Conservation (phyloP, 1,140 invertebrate genomes). For the Cyrtorhinus lividipennis region DNA sequence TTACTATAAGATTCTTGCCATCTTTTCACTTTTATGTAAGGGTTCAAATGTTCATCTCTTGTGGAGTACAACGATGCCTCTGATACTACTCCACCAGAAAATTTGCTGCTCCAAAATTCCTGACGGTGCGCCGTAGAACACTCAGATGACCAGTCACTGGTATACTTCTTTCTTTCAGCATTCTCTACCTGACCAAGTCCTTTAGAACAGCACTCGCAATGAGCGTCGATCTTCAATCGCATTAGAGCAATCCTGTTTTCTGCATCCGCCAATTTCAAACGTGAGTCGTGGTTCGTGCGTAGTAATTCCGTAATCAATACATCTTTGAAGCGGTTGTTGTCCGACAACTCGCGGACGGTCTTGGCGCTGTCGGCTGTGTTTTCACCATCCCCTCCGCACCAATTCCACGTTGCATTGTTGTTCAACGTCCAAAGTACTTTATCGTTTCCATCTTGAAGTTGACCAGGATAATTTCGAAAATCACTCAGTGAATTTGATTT, state of each 20-base stretch:
- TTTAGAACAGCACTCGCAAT: slow-evolving; percentile 8
- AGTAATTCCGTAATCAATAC: neutral
- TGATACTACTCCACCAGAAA: neutral
- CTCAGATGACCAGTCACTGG: neutral
- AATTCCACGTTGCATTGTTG: no score
- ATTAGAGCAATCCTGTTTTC: slow-evolving; percentile 7
- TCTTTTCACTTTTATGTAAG: neutral
- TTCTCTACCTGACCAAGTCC: neutral
- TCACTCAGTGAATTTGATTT: no score
- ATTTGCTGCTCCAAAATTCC: neutral
- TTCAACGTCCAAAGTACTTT: no score
- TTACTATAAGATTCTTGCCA: neutral
- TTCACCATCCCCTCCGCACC: neutral
- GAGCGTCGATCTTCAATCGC: neutral
- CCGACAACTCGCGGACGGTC: neutral
- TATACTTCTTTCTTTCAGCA: neutral
- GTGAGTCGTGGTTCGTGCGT: neutral
- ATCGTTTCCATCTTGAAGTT: no score
- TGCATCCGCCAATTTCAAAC: neutral
- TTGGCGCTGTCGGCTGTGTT: no score
- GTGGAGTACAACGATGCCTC: neutral
- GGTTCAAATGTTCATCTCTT: neutral
- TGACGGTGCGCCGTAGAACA: neutral
- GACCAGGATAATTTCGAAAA: no score
- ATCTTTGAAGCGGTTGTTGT: neutral